phyloP scores from a whole-genome alignment of 2,113 vertebrate genomes.

The Cathartes aura region DNA sequence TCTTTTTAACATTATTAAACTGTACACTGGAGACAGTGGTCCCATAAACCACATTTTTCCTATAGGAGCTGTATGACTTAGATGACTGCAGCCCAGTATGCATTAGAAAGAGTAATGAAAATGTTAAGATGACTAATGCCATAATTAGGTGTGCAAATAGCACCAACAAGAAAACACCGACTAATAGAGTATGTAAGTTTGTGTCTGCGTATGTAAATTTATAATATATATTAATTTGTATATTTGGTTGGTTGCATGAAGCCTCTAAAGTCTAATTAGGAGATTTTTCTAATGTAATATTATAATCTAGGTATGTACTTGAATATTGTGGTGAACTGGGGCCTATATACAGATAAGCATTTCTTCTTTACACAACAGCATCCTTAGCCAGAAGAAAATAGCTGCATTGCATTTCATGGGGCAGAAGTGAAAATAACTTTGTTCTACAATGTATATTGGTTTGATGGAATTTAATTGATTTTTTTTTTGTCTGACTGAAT shows the following conservation, averaged over 20 bases:
- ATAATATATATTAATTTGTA: background rate
- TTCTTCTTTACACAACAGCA: background rate
- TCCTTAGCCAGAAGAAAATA: background rate
- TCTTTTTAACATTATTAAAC: constrained; percentile 58
- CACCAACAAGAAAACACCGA: background rate
- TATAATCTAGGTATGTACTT: background rate
- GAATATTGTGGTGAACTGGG: background rate
- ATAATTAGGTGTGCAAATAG: constrained; percentile 44
- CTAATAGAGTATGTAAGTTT: background rate
- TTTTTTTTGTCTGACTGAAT: constrained; percentile 12
- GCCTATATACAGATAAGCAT: background rate
- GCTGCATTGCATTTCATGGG: background rate
- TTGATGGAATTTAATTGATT: background rate
- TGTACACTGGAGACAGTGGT: constrained; percentile 4
- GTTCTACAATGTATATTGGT: background rate
- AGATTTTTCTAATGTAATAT: background rate
- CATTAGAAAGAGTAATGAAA: constrained; percentile 40
- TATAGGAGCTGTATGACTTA: constrained; percentile 2
- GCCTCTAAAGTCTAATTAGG: background rate
- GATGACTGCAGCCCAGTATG: background rate
- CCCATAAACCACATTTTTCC: constrained; percentile 34
- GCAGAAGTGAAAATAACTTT: background rate
- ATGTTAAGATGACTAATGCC: constrained; percentile 44
- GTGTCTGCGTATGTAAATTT: background rate
- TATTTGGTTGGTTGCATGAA: background rate